A percentile compares a stretch with the other conserved stretches of the same genome.
Evolutionary conservation across 2,888 invertebrate species (phyloP).

Genomic region (Cartodere bifasciata): DNA sequence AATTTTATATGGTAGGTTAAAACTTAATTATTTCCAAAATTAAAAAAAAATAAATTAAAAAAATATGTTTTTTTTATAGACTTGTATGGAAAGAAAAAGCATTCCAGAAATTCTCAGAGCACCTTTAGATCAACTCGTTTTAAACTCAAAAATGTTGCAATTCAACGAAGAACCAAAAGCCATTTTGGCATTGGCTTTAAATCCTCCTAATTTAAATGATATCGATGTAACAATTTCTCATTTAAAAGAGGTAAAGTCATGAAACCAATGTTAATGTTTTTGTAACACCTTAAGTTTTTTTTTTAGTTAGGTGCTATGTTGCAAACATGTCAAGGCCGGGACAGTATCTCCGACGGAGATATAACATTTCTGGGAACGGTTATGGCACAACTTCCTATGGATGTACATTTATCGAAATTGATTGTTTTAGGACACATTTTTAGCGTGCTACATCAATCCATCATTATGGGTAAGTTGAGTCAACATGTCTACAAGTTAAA

Average conservation of each 20-base stretch:
- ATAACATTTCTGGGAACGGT: constrained; percentile 75
- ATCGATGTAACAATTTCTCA: constrained; percentile 70
- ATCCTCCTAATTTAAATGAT: constrained; percentile 74
- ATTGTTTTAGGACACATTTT: constrained; percentile 79
- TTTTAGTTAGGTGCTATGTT: constrained; percentile 66
- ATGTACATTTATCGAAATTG: constrained; percentile 69
- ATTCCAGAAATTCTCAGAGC: constrained; percentile 68
- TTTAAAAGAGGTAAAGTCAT: constrained; percentile 57
- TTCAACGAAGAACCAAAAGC: constrained; percentile 66
- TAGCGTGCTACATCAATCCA: constrained; percentile 68
- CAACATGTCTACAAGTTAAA: constrained; percentile 2
- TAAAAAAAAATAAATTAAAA: constrained; percentile 8
- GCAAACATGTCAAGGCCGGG: constrained; percentile 37
- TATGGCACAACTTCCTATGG: constrained; percentile 72
- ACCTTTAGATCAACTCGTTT: constrained; percentile 67
- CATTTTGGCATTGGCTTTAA: constrained; percentile 70
- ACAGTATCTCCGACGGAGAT: constrained; percentile 55
- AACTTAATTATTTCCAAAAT: constrained; percentile 10
- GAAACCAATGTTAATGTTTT: neutral
- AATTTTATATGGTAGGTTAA: constrained; percentile 41
- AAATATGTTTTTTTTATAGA: constrained; percentile 32
- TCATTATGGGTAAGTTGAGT: constrained; percentile 56
- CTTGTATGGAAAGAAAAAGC: constrained; percentile 41
- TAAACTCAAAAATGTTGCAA: constrained; percentile 69
- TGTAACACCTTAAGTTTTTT: constrained; percentile 6